Conservation (phyloP, 2,113 vertebrate genomes). For the Orycteropus afer region DNA sequence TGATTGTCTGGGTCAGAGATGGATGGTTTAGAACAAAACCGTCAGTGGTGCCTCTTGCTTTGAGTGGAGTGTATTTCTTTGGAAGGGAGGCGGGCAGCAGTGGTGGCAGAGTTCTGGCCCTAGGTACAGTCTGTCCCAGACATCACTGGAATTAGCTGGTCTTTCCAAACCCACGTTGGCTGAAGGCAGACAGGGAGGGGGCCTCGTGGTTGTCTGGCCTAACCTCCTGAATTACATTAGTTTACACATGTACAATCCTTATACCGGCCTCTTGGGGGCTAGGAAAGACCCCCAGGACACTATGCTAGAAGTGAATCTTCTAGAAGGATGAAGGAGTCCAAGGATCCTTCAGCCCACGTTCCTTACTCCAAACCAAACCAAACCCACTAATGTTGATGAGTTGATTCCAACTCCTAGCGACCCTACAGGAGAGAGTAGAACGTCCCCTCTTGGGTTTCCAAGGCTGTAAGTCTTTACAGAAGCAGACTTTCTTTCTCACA, state of each 20-base stretch:
- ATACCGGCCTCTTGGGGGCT: neutral
- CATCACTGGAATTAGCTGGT: neutral
- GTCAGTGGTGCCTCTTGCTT: neutral
- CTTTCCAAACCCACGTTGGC: neutral
- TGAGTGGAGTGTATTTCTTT: neutral
- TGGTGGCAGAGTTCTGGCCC: neutral
- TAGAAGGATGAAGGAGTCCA: neutral
- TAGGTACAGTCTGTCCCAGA: neutral
- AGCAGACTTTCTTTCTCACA: too few species aligned
- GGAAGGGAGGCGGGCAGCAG: too few species aligned
- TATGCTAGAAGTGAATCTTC: neutral
- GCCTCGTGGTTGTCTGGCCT: accelerated
- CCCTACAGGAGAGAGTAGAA: too few species aligned
- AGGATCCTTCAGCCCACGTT: neutral
- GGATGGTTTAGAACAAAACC: neutral
- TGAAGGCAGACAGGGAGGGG: neutral
- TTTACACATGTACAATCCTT: neutral
- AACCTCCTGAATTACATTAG: neutral
- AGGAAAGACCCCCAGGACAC: neutral
- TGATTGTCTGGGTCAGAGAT: neutral
- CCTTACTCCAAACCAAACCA: too few species aligned
- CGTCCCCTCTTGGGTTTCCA: too few species aligned
- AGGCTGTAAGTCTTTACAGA: too few species aligned
- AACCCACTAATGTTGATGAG: too few species aligned
- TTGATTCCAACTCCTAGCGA: too few species aligned